A percentile compares a stretch with the other conserved stretches of the same genome.
These are phyloP conservation scores for Arrhopalites spinosus DNA, from an alignment of 2,888 invertebrate genomes.

Conservation along the genomic window DNA sequence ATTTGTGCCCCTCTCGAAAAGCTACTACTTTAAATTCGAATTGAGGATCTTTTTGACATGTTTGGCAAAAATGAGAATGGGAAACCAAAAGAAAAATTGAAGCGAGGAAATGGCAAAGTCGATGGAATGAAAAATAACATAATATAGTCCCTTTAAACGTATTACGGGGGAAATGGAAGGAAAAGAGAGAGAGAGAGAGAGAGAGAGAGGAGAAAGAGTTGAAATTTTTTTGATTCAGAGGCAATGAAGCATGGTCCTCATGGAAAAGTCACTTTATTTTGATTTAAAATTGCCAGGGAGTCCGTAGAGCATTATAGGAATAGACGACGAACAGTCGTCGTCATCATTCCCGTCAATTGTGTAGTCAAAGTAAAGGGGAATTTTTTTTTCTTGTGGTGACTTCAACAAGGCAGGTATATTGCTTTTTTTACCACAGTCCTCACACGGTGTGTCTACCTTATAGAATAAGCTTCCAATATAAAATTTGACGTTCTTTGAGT, in stretches of 20 bases:
- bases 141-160: slow-evolving; percentile 12
- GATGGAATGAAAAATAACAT: slow-evolving; percentile 18
- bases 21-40: no score
- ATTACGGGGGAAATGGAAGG: slow-evolving; percentile 15
- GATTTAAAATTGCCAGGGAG: slow-evolving; percentile 21
- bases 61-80: slow-evolving; percentile 9
- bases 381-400: slow-evolving; percentile 10
- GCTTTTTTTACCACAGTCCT: background rate
- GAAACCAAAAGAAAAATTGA: background rate
- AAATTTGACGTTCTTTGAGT: background rate
- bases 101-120: background rate
- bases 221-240: slow-evolving; percentile 52
- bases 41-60: slow-evolving; percentile 11
- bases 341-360: background rate
- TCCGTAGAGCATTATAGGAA: background rate
- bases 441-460: background rate
- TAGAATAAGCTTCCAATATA: background rate
- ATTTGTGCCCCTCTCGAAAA: background rate
- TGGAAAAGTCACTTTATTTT: slow-evolving; percentile 38
- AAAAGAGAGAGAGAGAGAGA: slow-evolving; percentile 5
- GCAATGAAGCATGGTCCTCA: slow-evolving; percentile 48
- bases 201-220: background rate
- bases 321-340: background rate
- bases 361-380: background rate
- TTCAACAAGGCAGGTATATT: slow-evolving; percentile 14